These are phyloP conservation scores for Calyptommatus sinebrachiatus DNA, from an alignment of 2,113 vertebrate genomes.

Conservation along the genomic window DNA sequence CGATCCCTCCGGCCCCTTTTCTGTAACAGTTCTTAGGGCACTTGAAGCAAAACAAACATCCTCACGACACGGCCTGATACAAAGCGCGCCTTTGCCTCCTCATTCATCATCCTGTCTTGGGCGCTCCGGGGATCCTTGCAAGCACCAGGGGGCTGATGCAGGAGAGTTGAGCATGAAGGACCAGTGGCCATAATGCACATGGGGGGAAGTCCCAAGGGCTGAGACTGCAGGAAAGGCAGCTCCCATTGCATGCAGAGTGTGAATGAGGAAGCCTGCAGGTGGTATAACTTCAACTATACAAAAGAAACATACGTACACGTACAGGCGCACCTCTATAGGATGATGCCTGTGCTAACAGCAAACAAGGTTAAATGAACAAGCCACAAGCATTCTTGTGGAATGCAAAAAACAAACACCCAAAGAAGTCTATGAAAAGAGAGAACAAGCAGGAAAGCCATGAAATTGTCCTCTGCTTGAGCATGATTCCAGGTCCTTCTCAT, in stretches of 20 bases:
- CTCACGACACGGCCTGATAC: conserved; percentile 40
- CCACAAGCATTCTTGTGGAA: too few species aligned
- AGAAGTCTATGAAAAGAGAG: too few species aligned
- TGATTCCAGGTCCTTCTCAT: too few species aligned
- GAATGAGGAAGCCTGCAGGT: not conserved
- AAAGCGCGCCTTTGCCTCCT: conserved; percentile 41
- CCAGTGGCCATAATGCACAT: not conserved
- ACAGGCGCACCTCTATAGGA: too few species aligned
- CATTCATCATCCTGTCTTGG: conserved; percentile 50
- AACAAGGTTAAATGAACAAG: too few species aligned
- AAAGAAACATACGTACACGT: too few species aligned
- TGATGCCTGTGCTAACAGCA: too few species aligned
- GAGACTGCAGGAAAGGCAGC: conserved; percentile 25
- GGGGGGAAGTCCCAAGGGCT: not conserved
- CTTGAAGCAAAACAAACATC: conserved; percentile 59
- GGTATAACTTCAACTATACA: too few species aligned
- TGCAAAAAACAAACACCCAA: too few species aligned
- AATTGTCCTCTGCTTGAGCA: too few species aligned
- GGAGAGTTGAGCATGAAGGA: not conserved
- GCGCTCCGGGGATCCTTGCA: conserved; percentile 25
- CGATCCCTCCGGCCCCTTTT: conserved; percentile 35
- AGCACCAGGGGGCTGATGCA: conserved; percentile 18
- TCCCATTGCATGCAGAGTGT: not conserved
- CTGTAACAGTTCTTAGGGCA: conserved; percentile 27
- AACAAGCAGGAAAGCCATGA: too few species aligned